Percentiles rank a stretch among this genome's conserved stretches.
These are phyloP conservation scores for Notiomystis cincta DNA, from an alignment of 2,113 vertebrate species.

Conservation along the genomic window DNA sequence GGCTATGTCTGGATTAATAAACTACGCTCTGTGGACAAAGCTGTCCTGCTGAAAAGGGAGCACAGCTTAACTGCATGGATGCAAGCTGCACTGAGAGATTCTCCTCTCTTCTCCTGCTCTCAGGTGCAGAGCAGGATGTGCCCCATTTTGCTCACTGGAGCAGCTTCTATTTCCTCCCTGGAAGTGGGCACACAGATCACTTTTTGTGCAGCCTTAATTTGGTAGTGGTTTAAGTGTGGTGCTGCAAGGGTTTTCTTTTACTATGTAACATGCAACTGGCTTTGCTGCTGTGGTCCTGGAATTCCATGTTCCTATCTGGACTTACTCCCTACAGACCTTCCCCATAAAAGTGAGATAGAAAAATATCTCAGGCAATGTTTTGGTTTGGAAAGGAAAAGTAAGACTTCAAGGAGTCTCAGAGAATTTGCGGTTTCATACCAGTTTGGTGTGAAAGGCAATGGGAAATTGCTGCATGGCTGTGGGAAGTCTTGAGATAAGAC, in stretches of 20 bases:
- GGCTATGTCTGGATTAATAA: background rate
- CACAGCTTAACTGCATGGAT: background rate
- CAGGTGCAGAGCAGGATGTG: background rate
- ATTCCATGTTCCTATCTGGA: background rate
- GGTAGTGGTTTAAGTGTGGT: background rate
- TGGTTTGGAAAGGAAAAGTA: background rate
- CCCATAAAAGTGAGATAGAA: background rate
- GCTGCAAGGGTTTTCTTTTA: background rate
- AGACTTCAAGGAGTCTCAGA: background rate
- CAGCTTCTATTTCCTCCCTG: background rate
- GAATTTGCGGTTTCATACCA: background rate
- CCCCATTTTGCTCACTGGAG: background rate
- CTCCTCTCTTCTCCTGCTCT: too few relatives aligned
- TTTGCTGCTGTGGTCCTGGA: background rate
- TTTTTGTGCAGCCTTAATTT: background rate
- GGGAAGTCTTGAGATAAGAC: background rate
- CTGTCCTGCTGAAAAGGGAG: background rate
- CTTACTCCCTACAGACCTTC: background rate
- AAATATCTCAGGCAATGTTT: background rate
- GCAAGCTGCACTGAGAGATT: background rate
- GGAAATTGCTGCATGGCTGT: background rate
- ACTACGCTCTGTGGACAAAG: background rate
- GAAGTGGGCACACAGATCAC: background rate
- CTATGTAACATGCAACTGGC: fast-evolving
- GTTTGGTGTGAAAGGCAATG: background rate